Evolutionary conservation across 1,140 invertebrate genomes (phyloP).

Genomic region (Physella acuta): DNA sequence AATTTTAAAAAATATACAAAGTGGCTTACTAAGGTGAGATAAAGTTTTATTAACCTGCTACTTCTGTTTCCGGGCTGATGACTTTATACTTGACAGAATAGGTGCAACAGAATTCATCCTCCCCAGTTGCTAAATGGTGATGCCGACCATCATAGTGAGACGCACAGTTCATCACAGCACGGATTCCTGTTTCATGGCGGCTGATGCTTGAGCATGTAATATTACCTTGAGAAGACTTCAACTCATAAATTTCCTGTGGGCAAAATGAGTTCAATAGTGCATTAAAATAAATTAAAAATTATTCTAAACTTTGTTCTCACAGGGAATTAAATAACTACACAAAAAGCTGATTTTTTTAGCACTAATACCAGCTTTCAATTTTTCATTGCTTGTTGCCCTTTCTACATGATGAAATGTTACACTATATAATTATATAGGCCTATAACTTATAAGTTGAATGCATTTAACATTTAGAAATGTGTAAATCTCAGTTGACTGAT

Average conservation of each 20-base stretch:
- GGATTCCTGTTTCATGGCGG: conserved; percentile 82
- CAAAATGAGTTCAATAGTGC: conserved; percentile 6
- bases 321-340: no score
- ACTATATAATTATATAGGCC: no score
- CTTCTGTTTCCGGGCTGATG: conserved; percentile 55
- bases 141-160: conserved; percentile 68
- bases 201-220: conserved; percentile 83
- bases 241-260: conserved; percentile 84
- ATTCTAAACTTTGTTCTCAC: background rate
- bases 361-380: no score
- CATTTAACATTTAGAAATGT: no score
- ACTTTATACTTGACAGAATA: conserved; percentile 77
- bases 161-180: conserved; percentile 89
- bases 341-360: no score
- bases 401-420: no score
- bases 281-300: background rate
- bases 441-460: no score
- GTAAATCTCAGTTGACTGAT: no score
- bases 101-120: conserved; percentile 87
- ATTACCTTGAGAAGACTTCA: conserved; percentile 77
- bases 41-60: no score
- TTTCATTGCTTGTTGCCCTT: no score
- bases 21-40: no score
- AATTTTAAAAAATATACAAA: no score
- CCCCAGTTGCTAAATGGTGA: conserved; percentile 81